These are phyloP conservation scores for Ischnura elegans DNA, from an alignment of 2,888 invertebrate species.

Conservation along the genomic window DNA sequence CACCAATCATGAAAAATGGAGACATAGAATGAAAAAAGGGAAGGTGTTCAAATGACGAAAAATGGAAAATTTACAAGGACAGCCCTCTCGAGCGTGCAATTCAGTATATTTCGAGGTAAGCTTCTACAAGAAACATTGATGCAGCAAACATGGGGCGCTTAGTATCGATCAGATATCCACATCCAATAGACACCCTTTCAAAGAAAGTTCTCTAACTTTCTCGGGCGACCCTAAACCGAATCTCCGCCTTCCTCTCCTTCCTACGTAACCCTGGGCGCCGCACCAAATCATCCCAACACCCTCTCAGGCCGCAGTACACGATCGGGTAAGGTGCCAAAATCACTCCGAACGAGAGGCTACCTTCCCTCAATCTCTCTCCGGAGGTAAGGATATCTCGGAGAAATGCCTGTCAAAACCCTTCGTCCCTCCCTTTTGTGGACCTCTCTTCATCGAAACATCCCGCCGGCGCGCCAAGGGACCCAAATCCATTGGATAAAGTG, in stretches of 20 bases:
- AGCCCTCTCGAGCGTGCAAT: no score
- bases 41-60: no score
- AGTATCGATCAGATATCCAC: no score
- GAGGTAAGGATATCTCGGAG: neutral
- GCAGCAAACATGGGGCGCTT: no score
- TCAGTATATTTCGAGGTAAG: no score
- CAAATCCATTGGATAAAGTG: conserved; percentile 26
- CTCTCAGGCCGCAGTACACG: neutral
- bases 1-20: no score
- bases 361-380: neutral
- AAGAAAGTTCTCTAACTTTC: no score
- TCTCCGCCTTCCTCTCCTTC: neutral
- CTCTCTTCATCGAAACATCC: conserved; percentile 22
- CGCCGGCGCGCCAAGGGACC: neutral
- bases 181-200: no score
- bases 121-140: no score
- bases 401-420: neutral
- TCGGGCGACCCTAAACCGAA: neutral
- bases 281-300: neutral
- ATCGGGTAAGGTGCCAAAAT: conserved; percentile 25
- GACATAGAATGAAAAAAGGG: no score
- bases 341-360: neutral
- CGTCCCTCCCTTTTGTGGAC: conserved; percentile 33
- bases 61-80: no score
- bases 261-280: neutral